Evolutionary conservation across 2,888 invertebrate species (phyloP).

Genomic region (Mythimna lalbum): DNA sequence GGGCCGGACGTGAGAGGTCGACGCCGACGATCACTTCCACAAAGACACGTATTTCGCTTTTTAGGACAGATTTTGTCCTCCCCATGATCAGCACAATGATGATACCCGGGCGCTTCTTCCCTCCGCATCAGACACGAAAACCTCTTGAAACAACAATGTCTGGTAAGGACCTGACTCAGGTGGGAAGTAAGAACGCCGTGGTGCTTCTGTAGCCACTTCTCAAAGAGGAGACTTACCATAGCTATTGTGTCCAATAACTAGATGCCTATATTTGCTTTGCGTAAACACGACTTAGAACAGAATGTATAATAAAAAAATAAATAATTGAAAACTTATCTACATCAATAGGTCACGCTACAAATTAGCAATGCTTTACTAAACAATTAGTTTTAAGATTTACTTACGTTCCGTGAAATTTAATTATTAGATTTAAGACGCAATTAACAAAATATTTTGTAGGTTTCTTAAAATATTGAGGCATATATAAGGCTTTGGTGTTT

Average conservation of each 20-base stretch:
- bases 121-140: too few species aligned
- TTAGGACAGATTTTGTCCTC: too few species aligned
- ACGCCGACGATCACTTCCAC: too few species aligned
- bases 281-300: not conserved
- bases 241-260: not conserved
- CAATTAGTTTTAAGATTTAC: constrained; percentile 19
- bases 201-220: too few species aligned
- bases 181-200: too few species aligned
- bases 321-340: constrained; percentile 1
- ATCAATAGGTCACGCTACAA: not conserved
- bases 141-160: too few species aligned
- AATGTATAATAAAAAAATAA: not conserved
- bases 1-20: too few species aligned
- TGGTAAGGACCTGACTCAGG: too few species aligned
- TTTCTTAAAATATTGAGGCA: not conserved
- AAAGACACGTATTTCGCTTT: too few species aligned
- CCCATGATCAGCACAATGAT: too few species aligned
- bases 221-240: too few species aligned
- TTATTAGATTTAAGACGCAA: constrained; percentile 10
- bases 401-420: constrained; percentile 33
- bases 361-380: not conserved
- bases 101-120: too few species aligned
- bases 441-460: not conserved
- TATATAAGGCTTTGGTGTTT: constrained; percentile 22
- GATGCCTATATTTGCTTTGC: not conserved